A percentile compares a stretch with the other conserved stretches of the same genome.
Conservation (phyloP, 1,140 invertebrate species). For the Coelopa frigida region DNA sequence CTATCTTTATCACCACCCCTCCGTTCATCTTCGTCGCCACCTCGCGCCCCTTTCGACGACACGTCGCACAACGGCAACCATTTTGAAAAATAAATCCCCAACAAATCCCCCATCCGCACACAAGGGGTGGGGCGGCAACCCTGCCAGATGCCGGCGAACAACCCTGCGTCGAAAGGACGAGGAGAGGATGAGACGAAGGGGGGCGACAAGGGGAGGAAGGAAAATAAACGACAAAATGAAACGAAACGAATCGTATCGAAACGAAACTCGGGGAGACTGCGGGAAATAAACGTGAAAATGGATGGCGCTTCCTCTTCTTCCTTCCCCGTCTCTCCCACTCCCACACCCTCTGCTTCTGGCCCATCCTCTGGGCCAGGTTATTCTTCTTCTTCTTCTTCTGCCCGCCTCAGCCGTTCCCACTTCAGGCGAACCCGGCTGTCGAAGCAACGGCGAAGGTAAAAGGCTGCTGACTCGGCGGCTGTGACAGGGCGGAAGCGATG, state of each 20-base stretch:
- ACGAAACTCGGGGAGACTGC: too few species aligned
- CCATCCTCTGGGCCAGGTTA: too few species aligned
- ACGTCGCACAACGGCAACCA: constrained; percentile 1
- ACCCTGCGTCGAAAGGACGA: background rate
- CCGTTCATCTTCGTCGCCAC: too few species aligned
- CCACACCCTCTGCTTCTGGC: too few species aligned
- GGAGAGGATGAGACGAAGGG: background rate
- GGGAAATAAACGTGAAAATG: constrained; percentile 13
- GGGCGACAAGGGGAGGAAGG: background rate
- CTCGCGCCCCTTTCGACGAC: background rate
- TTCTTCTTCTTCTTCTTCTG: too few species aligned
- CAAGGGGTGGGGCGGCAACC: too few species aligned
- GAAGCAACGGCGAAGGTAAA: constrained; percentile 11
- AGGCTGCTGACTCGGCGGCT: background rate
- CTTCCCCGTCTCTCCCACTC: too few species aligned
- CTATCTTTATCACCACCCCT: background rate
- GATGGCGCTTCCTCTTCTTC: constrained; percentile 6
- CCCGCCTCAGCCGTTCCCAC: too few species aligned
- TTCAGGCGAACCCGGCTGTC: constrained; percentile 14
- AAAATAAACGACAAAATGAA: too few species aligned
- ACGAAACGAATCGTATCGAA: too few species aligned
- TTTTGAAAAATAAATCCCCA: constrained; percentile 12
- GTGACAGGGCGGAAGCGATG: too few species aligned
- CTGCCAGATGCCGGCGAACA: background rate
- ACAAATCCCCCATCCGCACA: background rate